These are phyloP conservation scores for Elmis aenea DNA, from an alignment of 2,888 invertebrate genomes.

Conservation along the genomic window DNA sequence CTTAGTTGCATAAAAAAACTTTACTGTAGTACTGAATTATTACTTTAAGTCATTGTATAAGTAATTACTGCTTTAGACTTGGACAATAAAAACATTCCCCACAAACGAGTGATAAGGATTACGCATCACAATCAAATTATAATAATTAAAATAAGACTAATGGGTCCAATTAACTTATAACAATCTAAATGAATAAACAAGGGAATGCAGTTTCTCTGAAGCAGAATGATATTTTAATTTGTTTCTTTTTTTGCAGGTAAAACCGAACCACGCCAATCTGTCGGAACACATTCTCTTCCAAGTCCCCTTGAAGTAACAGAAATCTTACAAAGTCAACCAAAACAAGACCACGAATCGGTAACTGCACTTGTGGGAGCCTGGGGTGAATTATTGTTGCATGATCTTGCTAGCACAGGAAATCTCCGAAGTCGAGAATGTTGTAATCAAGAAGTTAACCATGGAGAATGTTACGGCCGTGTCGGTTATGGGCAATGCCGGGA, in stretches of 20 bases:
- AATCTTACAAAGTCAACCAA: conserved; percentile 53
- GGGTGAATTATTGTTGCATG: conserved; percentile 71
- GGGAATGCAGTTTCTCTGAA: background rate
- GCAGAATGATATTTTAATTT: background rate
- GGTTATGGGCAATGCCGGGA: conserved; percentile 53
- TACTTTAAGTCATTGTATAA: no score
- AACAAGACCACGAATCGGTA: conserved; percentile 64
- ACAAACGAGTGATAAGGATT: no score
- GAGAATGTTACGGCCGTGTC: conserved; percentile 53
- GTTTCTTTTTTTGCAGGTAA: conserved; percentile 39
- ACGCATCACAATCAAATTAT: no score
- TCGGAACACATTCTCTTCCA: conserved; percentile 57
- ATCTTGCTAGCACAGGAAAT: conserved; percentile 64
- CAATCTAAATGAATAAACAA: background rate
- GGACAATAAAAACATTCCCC: no score
- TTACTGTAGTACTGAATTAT: no score
- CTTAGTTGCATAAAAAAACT: no score
- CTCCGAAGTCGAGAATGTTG: conserved; percentile 51
- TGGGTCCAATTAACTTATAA: no score
- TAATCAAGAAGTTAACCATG: conserved; percentile 41
- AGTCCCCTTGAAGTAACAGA: conserved; percentile 56
- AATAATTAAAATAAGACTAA: no score
- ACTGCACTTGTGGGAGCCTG: conserved; percentile 75
- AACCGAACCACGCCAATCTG: conserved; percentile 50
- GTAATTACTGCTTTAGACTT: no score